Conservation (phyloP, 2,888 invertebrate genomes). For the Cerceris ruficornis region DNA sequence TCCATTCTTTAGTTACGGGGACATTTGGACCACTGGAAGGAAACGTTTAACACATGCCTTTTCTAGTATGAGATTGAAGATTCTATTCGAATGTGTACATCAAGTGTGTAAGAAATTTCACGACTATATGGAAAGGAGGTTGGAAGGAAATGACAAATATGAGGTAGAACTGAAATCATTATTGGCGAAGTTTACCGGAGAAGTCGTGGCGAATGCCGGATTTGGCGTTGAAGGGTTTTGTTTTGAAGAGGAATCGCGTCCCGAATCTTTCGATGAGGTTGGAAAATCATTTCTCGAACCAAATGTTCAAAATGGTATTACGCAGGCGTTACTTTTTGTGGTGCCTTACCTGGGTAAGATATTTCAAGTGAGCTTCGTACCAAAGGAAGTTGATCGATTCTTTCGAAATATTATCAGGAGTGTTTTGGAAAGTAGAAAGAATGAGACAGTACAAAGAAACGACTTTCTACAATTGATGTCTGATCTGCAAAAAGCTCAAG, state of each 20-base stretch:
- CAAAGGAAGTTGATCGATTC: constrained; percentile 60
- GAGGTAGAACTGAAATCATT: constrained; percentile 62
- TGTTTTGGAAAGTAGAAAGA: constrained; percentile 60
- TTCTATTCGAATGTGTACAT: constrained; percentile 65
- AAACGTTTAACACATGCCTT: constrained; percentile 51
- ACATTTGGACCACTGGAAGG: constrained; percentile 58
- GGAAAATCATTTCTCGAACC: constrained; percentile 66
- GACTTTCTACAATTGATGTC: constrained; percentile 83
- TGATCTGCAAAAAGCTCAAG: constrained; percentile 65
- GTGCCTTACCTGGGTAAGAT: constrained; percentile 53
- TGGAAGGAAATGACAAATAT: not conserved
- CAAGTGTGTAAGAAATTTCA: constrained; percentile 62
- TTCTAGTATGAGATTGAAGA: constrained; percentile 57
- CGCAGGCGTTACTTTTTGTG: constrained; percentile 43
- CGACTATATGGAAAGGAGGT: constrained; percentile 37
- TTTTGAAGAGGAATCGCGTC: constrained; percentile 56
- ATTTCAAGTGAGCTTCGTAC: constrained; percentile 48
- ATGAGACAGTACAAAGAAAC: constrained; percentile 71
- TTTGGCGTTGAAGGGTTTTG: constrained; percentile 69
- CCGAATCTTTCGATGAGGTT: constrained; percentile 46
- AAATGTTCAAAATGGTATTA: constrained; percentile 40
- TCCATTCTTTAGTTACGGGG: constrained; percentile 68
- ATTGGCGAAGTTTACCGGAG: constrained; percentile 63
- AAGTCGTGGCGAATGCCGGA: constrained; percentile 64
- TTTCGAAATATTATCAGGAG: constrained; percentile 63